phyloP scores from a whole-genome alignment of 2,797 vertebrate genomes.

The Centroberyx gerrardi region DNA sequence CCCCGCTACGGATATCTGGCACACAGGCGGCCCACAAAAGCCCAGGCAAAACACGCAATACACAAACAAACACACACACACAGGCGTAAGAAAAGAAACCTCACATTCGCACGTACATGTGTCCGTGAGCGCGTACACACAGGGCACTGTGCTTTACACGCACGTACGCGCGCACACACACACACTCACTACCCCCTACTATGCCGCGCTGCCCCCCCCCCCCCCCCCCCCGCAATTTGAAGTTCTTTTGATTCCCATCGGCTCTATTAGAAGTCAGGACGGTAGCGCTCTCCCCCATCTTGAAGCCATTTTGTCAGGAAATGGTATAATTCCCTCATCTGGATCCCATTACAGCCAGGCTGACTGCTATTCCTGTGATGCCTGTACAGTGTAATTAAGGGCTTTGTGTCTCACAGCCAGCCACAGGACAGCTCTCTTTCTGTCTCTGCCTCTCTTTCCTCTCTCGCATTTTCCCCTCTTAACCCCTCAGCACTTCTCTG shows the following conservation, averaged over 20 bases:
- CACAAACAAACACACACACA: constrained; percentile 7
- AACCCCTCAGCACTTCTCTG: constrained; percentile 38
- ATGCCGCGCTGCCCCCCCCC: constrained; percentile 1
- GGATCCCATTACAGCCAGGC: constrained; percentile 83
- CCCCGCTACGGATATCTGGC: constrained; percentile 16
- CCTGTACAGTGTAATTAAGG: constrained; percentile 83
- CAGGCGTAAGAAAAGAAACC: too few relatives aligned
- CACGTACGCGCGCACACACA: constrained; percentile 2
- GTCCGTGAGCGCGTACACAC: not conserved
- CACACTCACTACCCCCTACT: constrained; percentile 7
- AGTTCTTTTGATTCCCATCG: constrained; percentile 56
- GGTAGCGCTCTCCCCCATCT: constrained; percentile 80
- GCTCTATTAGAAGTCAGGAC: constrained; percentile 75
- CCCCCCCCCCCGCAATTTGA: constrained; percentile 26
- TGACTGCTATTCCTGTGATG: constrained; percentile 77
- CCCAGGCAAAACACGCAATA: not conserved
- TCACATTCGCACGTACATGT: not conserved
- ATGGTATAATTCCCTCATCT: constrained; percentile 87
- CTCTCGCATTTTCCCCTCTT: constrained; percentile 24
- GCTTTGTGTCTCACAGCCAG: constrained; percentile 76
- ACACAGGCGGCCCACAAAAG: not conserved
- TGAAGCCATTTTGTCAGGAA: constrained; percentile 86
- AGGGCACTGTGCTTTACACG: not conserved
- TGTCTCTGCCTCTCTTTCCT: constrained; percentile 22
- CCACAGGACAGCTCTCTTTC: constrained; percentile 63